Evolutionary conservation across 2,113 vertebrate species (phyloP), one percentile per base, ranked within the genome.

Genomic region (Antechinus stuartii): DNA sequence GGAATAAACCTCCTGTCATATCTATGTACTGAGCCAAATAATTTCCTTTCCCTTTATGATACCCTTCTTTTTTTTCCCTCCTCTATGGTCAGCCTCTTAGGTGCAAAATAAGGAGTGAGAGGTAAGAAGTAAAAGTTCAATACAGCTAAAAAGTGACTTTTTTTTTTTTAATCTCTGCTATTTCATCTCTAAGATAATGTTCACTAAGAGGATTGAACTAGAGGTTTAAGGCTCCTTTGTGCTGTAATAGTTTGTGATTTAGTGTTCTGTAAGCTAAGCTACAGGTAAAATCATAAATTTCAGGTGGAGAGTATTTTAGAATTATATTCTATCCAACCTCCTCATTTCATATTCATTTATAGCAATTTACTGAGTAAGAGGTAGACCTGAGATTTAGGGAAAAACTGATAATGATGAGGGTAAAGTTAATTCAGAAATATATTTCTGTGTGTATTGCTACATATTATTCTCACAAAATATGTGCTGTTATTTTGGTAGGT

Each of bases 11-110:
- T 22, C 10, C 16, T 49, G 90, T n/a, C 95, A 96, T 49, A 93
- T 92, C 89, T 93, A 96, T 95, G 26, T 94, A 91, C 42, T 61
- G 53, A 68, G 53, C n/a, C 35, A 92, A 94, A 96, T 25, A 54
- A 11, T 9, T 19, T 93, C 27, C 54, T 42, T 68, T 55, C 94
- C 97, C 42, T 35, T 22, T 95, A 89, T 22, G 25, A n/a, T 27
- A 95, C 0, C n/a, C 96, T n/a, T 23, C 92, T 14, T 55, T 50
- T 50, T 57, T 94, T 0, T 35, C 97, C 35, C 22, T 91, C 12
- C 54, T 47, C 56, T 93, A 49, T 11, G 89, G n/a, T 42, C 94
- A 94, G 30, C 50, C 27, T 0, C 4, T 49, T 27, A 95, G 91
- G 91, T 57, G 50, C n/a, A 50, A 57, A 16, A 55, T 4, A 8